Base-by-base conservation (phyloP, 2,888 invertebrate genomes). In the Micropterix aruncella region DNA sequence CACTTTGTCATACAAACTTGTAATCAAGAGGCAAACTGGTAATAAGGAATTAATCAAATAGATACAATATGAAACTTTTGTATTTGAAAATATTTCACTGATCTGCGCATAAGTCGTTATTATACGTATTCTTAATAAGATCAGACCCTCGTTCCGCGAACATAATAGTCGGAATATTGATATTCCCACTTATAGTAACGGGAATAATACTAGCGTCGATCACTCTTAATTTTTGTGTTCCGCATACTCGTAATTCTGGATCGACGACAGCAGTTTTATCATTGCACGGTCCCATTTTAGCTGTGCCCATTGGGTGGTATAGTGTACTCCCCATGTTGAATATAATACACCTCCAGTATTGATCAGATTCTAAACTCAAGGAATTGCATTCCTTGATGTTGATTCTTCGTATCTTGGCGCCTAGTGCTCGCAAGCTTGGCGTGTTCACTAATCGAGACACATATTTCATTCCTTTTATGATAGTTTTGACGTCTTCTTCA, bases 221-320 rank as follows among this genome's bases (percentile, higher is more conserved):
- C 3, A 66, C 63, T 12, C 65, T 51, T 14, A 75, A 53, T 7
- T 60, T 57, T 14, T 61, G 56, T 4, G 67, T 45, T 0, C 70
- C 69, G 17, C 51, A 48, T 15, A 63, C 60, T 16, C 55, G 53
- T 44, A 54, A 52, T 16, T 52, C 47, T 12, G 53, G 48, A 44
- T 59, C 57, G 2, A 62, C 60, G 1, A 62, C 62, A 2, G 57
- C 55, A 15, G 5, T 7, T 5, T 5, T 5, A 44, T 61, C 60
- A 7, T 43, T 42, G 3, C 44, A 39, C 15, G 51, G 52, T 1
- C 70, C 76, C 71, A 77, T 77, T 53, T 69, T 67, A 52, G 67
- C 66, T 1, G 74, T 74, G 47, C 74, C 71, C 2, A 68, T 68
- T 5, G 73, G 73, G 52, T 77, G 75, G 53, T 74, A 75, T 18